Evolutionary conservation across 2,113 vertebrate species (phyloP).

Genomic region (Motacilla tschutschensis): DNA sequence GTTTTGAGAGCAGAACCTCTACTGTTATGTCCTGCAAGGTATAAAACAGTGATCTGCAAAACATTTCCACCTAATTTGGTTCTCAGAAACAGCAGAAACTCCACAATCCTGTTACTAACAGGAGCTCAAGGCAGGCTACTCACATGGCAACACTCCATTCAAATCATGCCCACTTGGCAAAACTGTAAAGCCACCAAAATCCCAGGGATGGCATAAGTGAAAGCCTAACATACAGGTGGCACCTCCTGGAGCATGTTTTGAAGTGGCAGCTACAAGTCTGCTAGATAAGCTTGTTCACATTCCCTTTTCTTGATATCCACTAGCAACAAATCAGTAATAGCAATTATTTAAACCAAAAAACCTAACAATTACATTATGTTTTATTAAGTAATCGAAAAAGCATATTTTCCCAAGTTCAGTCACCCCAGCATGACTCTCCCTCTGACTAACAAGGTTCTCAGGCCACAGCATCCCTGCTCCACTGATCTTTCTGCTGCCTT

Average conservation of each 20-base stretch:
- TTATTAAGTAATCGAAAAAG: conserved; percentile 6
- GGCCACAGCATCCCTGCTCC: not conserved
- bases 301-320: not conserved
- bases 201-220: not conserved
- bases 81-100: not conserved
- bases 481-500: not conserved
- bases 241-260: not conserved
- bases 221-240: not conserved
- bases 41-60: not conserved
- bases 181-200: not conserved
- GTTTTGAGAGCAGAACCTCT: not conserved
- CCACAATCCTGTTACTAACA: not conserved
- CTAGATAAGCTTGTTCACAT: not conserved
- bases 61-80: not conserved
- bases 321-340: not conserved
- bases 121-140: not conserved
- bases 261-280: not conserved
- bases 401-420: conserved; percentile 17
- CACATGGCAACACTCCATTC: not conserved
- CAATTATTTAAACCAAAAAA: not conserved
- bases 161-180: not conserved
- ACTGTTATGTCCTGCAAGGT: accelerated
- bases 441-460: conserved; percentile 28
- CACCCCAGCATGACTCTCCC: not conserved
- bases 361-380: not conserved